Base-by-base conservation (phyloP, 2,888 invertebrate species). In the Catocala sponsa region DNA sequence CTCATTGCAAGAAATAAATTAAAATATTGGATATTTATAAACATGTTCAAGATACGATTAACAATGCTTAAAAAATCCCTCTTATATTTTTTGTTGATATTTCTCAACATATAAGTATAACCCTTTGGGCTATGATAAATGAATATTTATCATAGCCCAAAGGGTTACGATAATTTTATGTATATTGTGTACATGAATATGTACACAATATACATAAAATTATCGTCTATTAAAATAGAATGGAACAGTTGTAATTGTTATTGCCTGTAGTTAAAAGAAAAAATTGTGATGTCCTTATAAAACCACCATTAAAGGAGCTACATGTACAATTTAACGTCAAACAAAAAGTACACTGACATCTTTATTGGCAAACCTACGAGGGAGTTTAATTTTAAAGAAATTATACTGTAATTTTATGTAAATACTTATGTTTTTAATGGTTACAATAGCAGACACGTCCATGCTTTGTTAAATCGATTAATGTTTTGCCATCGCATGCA, bases 261-360 rank as follows among this genome's bases (percentile, higher is more conserved):
- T 59, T 13, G 42, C n/a, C 32, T n/a, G 11, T 55, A 5, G 4
- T 46, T 32, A 33, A 50, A 12, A 13, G 9, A 44, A 60, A n/a
- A 60, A 60, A 51, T 7, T 44, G 5, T 55, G 42, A 48, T 47
- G 59, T 51, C 50, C 46, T 50, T 55, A 47, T 60, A 41, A 52
- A 54, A 48, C 15, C 51, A 5, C 12, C 10, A n/a, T 41, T 32
- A 13, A 47, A 33, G 41, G 9, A 48, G 33, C 42, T 33, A 1
- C 52, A 2, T 41, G 5, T 43, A 13, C 42, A 47, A 48, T 61
- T 49, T 47, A 48, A 43, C 53, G 25, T 25, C n/a, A 25, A 41
- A 44, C 35, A 38, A 59, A 55, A 53, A 63, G 13, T 42, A n/a
- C 11, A 33, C 32, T 51, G 44, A 55, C 55, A 55, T 51, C 55